Percentiles rank a stretch among this genome's conserved stretches.
These are phyloP conservation scores for Colletes collaris DNA, from an alignment of 2,888 invertebrate species.

Conservation along the genomic window DNA sequence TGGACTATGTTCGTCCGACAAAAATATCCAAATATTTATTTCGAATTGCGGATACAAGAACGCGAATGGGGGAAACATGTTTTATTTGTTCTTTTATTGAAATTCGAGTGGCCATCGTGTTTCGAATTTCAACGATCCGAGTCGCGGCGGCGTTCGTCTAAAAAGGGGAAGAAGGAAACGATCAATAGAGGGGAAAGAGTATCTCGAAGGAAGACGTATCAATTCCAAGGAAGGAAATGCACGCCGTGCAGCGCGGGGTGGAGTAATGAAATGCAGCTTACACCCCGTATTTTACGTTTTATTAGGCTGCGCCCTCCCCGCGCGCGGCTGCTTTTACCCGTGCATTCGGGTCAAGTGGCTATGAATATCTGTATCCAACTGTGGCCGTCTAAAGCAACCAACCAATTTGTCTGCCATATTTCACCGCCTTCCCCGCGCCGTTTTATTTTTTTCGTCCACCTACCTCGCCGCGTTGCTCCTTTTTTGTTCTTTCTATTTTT, in stretches of 20 bases:
- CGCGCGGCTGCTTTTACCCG: slow-evolving; percentile 28
- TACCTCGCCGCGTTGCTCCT: too few species aligned
- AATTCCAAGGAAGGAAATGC: slow-evolving; percentile 41
- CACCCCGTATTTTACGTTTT: slow-evolving; percentile 66
- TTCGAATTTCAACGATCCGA: too few species aligned
- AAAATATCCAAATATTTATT: too few species aligned
- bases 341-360: slow-evolving; percentile 74
- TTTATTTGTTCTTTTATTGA: too few species aligned
- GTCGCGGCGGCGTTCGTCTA: too few species aligned
- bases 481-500: too few species aligned
- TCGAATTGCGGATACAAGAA: too few species aligned
- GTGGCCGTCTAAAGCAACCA: slow-evolving; percentile 67
- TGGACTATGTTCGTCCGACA: too few species aligned
- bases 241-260: slow-evolving; percentile 12
- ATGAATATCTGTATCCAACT: slow-evolving; percentile 73
- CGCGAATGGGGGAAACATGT: too few species aligned
- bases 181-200: background rate
- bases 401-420: slow-evolving; percentile 67
- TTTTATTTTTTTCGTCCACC: background rate
- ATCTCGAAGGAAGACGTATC: slow-evolving; percentile 40
- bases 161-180: slow-evolving; percentile 4
- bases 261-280: slow-evolving; percentile 65
- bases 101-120: too few species aligned
- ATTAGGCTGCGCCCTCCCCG: slow-evolving; percentile 55
- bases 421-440: slow-evolving; percentile 42